Percentiles rank a stretch among this genome's conserved stretches.
phyloP scores from a whole-genome alignment of 2,888 invertebrate species.

The Gnatocerus cornutus region DNA sequence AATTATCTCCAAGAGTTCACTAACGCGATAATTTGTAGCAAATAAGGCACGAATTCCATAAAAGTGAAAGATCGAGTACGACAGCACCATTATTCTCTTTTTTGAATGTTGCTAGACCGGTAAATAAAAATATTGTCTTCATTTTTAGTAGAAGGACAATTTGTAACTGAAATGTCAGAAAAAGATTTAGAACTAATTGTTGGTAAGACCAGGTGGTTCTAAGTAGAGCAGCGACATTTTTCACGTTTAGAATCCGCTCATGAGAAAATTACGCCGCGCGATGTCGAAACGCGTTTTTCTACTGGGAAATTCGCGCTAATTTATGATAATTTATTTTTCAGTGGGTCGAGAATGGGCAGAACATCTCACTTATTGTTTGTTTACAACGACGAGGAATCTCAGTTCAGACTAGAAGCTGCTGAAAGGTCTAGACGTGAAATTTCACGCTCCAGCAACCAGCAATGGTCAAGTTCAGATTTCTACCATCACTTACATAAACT shows the following conservation, averaged over 20 bases:
- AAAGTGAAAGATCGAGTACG: not conserved
- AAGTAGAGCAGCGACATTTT: conserved; percentile 22
- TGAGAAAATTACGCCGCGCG: not conserved
- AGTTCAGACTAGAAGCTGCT: too few relatives aligned
- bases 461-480: conserved; percentile 33
- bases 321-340: not conserved
- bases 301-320: not conserved
- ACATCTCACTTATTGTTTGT: not conserved
- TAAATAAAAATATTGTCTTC: conserved; percentile 12
- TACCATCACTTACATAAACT: conserved; percentile 5
- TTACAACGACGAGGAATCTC: not conserved
- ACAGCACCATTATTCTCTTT: conserved; percentile 5
- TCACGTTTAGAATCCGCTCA: conserved; percentile 9
- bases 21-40: not conserved
- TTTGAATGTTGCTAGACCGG: not conserved
- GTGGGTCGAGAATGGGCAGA: not conserved
- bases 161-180: conserved; percentile 22
- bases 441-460: conserved; percentile 29
- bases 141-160: conserved; percentile 17
- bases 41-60: not conserved
- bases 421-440: conserved; percentile 15
- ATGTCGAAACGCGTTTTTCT: not conserved
- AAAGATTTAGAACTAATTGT: conserved; percentile 27
- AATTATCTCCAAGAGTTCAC: not conserved
- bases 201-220: conserved; percentile 10